Base-by-base conservation (phyloP, 2,797 vertebrate genomes). In the Scomberomorus guttatus region DNA sequence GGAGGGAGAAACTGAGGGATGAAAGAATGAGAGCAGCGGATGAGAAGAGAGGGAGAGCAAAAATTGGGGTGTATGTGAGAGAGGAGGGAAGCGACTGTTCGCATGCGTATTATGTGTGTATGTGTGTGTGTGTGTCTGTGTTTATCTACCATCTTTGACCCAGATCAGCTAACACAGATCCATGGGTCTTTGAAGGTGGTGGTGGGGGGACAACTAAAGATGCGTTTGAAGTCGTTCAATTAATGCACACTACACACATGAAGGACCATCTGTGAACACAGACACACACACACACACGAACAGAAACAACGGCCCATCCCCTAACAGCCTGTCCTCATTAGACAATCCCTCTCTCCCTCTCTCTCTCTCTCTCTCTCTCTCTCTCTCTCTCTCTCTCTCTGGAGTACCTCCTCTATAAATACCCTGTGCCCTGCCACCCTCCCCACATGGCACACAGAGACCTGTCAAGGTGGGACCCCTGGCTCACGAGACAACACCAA, bases 241-340 rank as follows among this genome's bases (percentile, higher is more conserved):
- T 91, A 93, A 93, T 91, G 85, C 90, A 90, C 51, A 83, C 66
- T 86, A 89, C 89, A 92, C 91, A 93, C 89, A 94, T 83, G 82
- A 91, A 92, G 82, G 75, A 85, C 92, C 90, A 92, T 94, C 92
- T 93, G 90, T 88, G 83, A 61, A 82, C 60, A 82, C 71, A 88
- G 34, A 79, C 76, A 72, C 51, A 66, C 56, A 72, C 56, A 75
- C 60, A 83, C 65, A 82, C 67, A 74, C 50, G 42, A 54, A 82
- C 68, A 84, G 80, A 89, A 89, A 92, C 83, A 91, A 82, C 79
- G 76, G 83, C 88, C 87, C 87, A 89, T 93, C 87, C 92, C 87
- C 85, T 87, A 89, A 89, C 89, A 93, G 89, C 81, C 50, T 95
- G 94, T 87, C 94, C 95, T 95, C 93, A 94, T 95, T 96, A 95